Evolutionary conservation across 1,140 invertebrate genomes (phyloP).

Genomic region (Metopolophium dirhodum): DNA sequence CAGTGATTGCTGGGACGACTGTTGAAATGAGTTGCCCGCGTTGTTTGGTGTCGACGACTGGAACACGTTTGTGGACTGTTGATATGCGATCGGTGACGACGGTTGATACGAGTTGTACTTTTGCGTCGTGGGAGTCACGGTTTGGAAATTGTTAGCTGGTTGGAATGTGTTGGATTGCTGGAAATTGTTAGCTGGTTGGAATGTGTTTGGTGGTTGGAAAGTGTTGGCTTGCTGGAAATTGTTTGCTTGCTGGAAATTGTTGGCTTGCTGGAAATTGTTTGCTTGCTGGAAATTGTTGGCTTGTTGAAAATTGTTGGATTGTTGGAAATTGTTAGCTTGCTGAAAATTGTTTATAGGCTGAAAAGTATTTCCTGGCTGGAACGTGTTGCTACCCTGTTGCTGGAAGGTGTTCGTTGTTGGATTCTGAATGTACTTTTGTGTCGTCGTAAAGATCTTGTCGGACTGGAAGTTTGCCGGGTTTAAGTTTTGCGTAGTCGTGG

Average conservation of each 20-base stretch:
- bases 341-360: background rate
- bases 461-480: constrained; percentile 10
- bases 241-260: background rate
- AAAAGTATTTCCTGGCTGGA: constrained; percentile 41
- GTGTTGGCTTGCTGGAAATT: background rate
- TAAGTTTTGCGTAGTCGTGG: background rate
- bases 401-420: constrained; percentile 60
- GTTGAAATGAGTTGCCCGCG: background rate
- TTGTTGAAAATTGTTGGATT: background rate
- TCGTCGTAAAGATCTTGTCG: background rate
- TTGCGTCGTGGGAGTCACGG: background rate
- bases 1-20: constrained; percentile 36
- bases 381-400: background rate
- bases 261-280: background rate
- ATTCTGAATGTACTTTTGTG: constrained; percentile 60
- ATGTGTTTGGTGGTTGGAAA: constrained; percentile 59
- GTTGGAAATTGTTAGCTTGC: background rate
- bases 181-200: background rate
- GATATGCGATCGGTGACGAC: constrained; percentile 61
- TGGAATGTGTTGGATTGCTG: constrained; percentile 39
- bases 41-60: constrained; percentile 34
- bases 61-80: constrained; percentile 58
- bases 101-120: constrained; percentile 60
- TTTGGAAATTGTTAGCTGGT: background rate
- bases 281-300: background rate